A percentile compares a stretch with the other conserved stretches of the same genome.
Conservation (phyloP, 2,113 vertebrate species). For the Rhabdornis inornatus region DNA sequence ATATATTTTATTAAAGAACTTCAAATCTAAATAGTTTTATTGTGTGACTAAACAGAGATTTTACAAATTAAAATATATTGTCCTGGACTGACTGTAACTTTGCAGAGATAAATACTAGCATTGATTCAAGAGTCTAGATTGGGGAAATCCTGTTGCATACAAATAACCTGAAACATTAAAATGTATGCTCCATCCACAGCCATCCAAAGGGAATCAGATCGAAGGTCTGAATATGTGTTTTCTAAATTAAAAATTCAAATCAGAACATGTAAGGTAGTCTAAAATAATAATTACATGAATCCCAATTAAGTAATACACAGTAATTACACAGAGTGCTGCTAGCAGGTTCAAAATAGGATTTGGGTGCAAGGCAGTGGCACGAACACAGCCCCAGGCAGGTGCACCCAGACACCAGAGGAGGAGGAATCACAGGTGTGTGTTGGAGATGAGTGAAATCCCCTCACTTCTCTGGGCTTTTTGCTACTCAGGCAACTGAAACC, state of each 20-base stretch:
- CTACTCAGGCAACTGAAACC: background rate
- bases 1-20: background rate
- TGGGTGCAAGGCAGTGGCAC: conserved; percentile 9
- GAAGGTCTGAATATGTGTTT: conserved; percentile 29
- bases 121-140: background rate
- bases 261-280: conserved; percentile 62
- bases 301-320: conserved; percentile 49
- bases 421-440: background rate
- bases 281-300: conserved; percentile 76
- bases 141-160: background rate
- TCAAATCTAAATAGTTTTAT: background rate
- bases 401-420: background rate
- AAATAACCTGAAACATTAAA: conserved; percentile 23
- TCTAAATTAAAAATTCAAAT: conserved; percentile 69
- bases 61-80: background rate
- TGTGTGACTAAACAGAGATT: background rate
- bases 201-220: conserved; percentile 57
- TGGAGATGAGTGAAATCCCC: background rate
- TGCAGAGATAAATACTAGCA: background rate
- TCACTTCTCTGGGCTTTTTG: background rate
- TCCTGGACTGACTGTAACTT: background rate
- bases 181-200: background rate
- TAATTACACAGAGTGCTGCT: conserved; percentile 72
- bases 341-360: conserved; percentile 48
- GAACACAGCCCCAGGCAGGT: conserved; percentile 44